Evolutionary conservation across 1,140 invertebrate species (phyloP).

Genomic region (Meloidogyne exigua): DNA sequence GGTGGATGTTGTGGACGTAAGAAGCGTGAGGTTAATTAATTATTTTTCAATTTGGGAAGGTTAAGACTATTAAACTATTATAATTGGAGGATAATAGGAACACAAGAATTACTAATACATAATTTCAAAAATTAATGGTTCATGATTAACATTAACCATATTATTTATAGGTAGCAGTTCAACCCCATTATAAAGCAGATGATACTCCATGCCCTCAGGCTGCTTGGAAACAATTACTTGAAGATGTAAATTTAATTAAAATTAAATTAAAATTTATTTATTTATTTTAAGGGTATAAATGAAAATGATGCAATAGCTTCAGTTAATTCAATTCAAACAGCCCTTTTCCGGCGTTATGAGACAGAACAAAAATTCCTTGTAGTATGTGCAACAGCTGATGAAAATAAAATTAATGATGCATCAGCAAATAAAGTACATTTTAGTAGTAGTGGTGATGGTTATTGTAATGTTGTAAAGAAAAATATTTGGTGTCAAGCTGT

Average conservation of each 20-base stretch:
- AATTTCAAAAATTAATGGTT: no score
- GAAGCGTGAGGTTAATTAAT: no score
- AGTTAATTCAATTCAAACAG: slow-evolving; percentile 30
- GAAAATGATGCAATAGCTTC: slow-evolving; percentile 17
- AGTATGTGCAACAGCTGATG: slow-evolving; percentile 20
- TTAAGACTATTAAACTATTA: no score
- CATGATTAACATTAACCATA: no score
- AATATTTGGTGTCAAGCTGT: slow-evolving; percentile 30
- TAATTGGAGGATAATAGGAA: no score
- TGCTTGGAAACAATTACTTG: slow-evolving; percentile 28
- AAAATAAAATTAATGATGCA: slow-evolving; percentile 10
- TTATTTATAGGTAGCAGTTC: slow-evolving; percentile 1
- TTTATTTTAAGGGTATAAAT: neutral
- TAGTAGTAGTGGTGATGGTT: slow-evolving; percentile 24
- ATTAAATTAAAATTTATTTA: neutral
- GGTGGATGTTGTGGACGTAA: no score
- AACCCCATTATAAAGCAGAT: slow-evolving; percentile 27
- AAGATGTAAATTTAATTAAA: slow-evolving; percentile 14
- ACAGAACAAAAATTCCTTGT: slow-evolving; percentile 29
- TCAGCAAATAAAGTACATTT: slow-evolving; percentile 27
- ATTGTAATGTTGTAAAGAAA: slow-evolving; percentile 26
- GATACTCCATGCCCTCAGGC: slow-evolving; percentile 30
- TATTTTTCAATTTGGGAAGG: no score
- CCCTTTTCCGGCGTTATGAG: slow-evolving; percentile 18
- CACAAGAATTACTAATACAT: no score